Base-by-base conservation (phyloP, 2,113 vertebrate genomes). In the Phycodurus eques region DNA sequence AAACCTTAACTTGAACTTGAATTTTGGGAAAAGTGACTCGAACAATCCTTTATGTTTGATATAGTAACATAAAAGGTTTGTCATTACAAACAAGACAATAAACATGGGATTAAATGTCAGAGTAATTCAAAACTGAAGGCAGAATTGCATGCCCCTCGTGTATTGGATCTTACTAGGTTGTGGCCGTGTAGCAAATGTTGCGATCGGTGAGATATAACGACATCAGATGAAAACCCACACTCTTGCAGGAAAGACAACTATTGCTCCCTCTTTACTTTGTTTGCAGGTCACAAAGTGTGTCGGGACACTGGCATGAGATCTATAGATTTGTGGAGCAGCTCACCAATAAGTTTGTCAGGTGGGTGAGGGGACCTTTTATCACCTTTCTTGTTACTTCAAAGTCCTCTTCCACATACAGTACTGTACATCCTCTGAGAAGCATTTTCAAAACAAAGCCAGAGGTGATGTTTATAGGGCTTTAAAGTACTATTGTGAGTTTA, bases 341-440 rank as follows among this genome's bases (percentile, higher is more conserved):
- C 84, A 96, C 96, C 0, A 91, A 94, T 67, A 94, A 94, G 90
- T 99, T 99, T 88, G 94, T 97, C 73, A 98, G 95, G 97, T 98
- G 84, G 69, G 80, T 72, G 17, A 14, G 60, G 13, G 43, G 19
- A 12, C 33, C 44, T 14, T 35, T 39, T 39, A 5, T 39, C 35
- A 17, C 61, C 49, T 47, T 9, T 61, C 4, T 20, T 53, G 44
- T 59, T 3, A 10, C 2, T 63, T 12, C 39, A 14, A n/a, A 43
- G 5, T 13, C 42, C 39, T 63, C 19, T 12, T 42, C 19, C 8
- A 22, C 63, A 10, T 42, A 42, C 17, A 22, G 27, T 39, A 11
- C 35, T 43, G 8, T 1, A 27, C 39, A 8, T 31, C 13, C 13
- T 15, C 13, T 2, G 5, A 13, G 2, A 19, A 17, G 31, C 22